Conservation (phyloP, 2,888 invertebrate species). For the Hirtodrosophila confusa region DNA sequence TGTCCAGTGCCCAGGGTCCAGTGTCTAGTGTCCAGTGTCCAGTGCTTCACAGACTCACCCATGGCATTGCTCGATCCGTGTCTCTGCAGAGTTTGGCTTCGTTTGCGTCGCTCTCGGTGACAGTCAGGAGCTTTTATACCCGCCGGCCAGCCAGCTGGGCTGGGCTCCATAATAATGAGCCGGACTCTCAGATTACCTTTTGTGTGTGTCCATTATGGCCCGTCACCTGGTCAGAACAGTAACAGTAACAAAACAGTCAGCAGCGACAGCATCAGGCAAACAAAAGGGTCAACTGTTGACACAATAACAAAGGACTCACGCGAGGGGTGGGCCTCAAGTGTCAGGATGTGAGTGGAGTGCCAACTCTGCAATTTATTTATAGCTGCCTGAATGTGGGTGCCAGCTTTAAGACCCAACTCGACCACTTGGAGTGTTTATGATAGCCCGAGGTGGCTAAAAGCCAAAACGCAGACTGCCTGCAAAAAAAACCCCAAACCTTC, state of each 20-base stretch:
- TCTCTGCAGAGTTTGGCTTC: constrained; percentile 43
- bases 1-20: background rate
- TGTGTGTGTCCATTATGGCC: constrained; percentile 68
- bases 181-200: constrained; percentile 74
- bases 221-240: constrained; percentile 69
- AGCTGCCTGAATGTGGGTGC: constrained; percentile 13
- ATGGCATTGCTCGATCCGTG: constrained; percentile 64
- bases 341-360: constrained; percentile 31
- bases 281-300: constrained; percentile 69
- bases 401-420: constrained; percentile 19
- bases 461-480: no score
- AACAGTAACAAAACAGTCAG: constrained; percentile 3
- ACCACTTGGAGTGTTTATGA: constrained; percentile 36
- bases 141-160: constrained; percentile 24
- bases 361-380: constrained; percentile 38
- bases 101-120: constrained; percentile 40
- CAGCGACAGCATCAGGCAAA: constrained; percentile 32
- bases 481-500: no score
- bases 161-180: constrained; percentile 50
- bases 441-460: background rate
- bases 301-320: constrained; percentile 57
- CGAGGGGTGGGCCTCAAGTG: constrained; percentile 46
- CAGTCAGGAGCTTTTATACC: constrained; percentile 54
- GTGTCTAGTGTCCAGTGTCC: background rate
- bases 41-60: constrained; percentile 55